Evolutionary conservation across 2,888 invertebrate species (phyloP), one percentile per base, ranked within the genome.

Genomic region (Caenorhabditis angaria): DNA sequence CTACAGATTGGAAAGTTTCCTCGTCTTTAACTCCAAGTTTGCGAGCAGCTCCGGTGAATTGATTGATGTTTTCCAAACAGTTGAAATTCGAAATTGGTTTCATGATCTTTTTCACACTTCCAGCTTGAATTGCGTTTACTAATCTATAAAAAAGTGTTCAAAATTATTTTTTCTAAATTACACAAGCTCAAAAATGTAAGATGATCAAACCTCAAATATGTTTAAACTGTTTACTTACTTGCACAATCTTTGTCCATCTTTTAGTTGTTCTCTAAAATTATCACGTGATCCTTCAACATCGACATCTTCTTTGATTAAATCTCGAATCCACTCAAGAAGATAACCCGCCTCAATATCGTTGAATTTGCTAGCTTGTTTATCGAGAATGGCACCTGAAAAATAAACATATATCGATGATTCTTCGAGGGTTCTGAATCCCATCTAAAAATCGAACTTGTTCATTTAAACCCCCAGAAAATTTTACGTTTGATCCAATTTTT

Each of bases 51-150:
- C 92, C 93, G 70, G 95, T 90, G 90, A 97, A 97, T 14, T 93
- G 93, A 89, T 95, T 94, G 85, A 97, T 97, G 89, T 97, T 97
- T 90, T 97, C 97, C 95, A 97, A 96, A 89, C 95, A 95, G 88
- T 95, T 96, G 90, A 97, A 97, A 72, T 94, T 95, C 92, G 94
- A 93, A 87, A 92, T 92, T 67, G 93, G 93, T 83, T 92, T 92
- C 89, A 97, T 96, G 83, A 97, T 92, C 90, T 95, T 95, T 90
- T 94, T 95, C 65, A 97, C 92, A 63, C 92, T 91, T 51, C 93
- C 94, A 0, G 93, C 92, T 88, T 94, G 92, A 84, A 97, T 91
- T 78, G 91, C 91, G 89, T 97, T 97, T 20, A 92, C 93, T 85
- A 96, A 89, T 88, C 94, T 94, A 65, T 3, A 41, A 41, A 41